Base-by-base conservation (phyloP, 92 coral and sea anemone species). In the Plumapathes pennacea region DNA sequence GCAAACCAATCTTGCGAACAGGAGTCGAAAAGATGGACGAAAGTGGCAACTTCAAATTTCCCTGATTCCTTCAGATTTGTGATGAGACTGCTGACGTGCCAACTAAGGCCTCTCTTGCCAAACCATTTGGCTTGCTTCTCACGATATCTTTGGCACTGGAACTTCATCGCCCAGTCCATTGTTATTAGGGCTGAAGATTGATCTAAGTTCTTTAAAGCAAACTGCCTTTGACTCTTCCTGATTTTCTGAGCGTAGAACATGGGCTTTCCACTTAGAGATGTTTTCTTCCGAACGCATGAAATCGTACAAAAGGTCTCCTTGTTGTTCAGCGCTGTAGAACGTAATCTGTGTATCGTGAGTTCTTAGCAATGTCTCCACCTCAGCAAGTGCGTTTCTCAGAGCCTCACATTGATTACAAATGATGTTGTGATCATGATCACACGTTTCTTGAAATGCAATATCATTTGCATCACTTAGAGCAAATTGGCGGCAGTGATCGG, bases 141-240 rank as follows among this genome's bases (percentile, higher is more conserved):
- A 6, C 88, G 46, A 38, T 38, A 74, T 62, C 50, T 57, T 27
- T 38, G 33, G 9, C 59, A 66, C 23, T 32, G 2, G 60, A 81
- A 58, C 49, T 81, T 81, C 77, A 81, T 81, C 12, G 82, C 88
- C 88, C 88, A 81, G 62, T 81, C 82, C 24, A 29, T 4, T 9
- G 67, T 19, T 9, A 81, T 41, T 3, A 74, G n/a, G 11, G 13
- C 14, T 47, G 13, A 33, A 47, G 28, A 47, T 47, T 21, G 14
- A 6, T 21, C 15, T 17, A 11, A 24, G 28, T 5, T 25, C n/a
- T 33, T 29, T 30, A 7, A 19, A 25, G 13, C 31, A 23, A 3
- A 21, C 68, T 24, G 50, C 10, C 21, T 29, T 41, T 9, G 32
- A 27, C 38, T 15, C 33, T 27, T 61, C 50, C n/a, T n/a, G n/a